phyloP scores from a whole-genome alignment of 2,888 invertebrate species.

The Cephus nigrinus region DNA sequence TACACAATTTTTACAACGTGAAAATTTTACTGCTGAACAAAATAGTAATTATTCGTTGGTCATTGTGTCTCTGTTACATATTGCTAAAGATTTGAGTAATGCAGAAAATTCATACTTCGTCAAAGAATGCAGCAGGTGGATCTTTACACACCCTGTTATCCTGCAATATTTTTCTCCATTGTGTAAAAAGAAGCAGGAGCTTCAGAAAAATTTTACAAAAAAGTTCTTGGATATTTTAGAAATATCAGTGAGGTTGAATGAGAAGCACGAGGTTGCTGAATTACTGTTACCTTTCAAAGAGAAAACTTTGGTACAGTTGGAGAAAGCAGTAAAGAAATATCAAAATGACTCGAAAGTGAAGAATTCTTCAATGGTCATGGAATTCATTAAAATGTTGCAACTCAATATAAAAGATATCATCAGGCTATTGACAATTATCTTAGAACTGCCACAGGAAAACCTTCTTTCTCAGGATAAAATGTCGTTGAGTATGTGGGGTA shows the following conservation, averaged over 20 bases:
- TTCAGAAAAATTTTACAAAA: constrained; percentile 51
- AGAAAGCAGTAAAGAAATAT: constrained; percentile 68
- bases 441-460: constrained; percentile 54
- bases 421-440: constrained; percentile 66
- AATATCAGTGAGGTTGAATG: constrained; percentile 36
- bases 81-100: constrained; percentile 34
- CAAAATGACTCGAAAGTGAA: constrained; percentile 62
- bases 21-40: constrained; percentile 34
- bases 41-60: constrained; percentile 41
- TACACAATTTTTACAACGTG: constrained; percentile 45
- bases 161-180: constrained; percentile 61
- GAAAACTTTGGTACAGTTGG: constrained; percentile 69
- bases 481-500: constrained; percentile 69
- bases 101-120: constrained; percentile 30
- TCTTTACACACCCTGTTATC: constrained; percentile 65
- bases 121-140: constrained; percentile 47
- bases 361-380: constrained; percentile 62
- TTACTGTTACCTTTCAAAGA: constrained; percentile 68
- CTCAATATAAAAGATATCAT: constrained; percentile 63
- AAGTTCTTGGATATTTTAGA: constrained; percentile 49
- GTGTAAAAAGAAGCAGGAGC: constrained; percentile 40
- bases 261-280: constrained; percentile 24
- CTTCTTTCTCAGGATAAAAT: constrained; percentile 67
- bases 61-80: constrained; percentile 44
- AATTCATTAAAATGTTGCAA: constrained; percentile 65